A percentile compares a stretch with the other conserved stretches of the same genome.
Conservation (phyloP, 2,113 vertebrate genomes). For the Chloropsis hardwickii region DNA sequence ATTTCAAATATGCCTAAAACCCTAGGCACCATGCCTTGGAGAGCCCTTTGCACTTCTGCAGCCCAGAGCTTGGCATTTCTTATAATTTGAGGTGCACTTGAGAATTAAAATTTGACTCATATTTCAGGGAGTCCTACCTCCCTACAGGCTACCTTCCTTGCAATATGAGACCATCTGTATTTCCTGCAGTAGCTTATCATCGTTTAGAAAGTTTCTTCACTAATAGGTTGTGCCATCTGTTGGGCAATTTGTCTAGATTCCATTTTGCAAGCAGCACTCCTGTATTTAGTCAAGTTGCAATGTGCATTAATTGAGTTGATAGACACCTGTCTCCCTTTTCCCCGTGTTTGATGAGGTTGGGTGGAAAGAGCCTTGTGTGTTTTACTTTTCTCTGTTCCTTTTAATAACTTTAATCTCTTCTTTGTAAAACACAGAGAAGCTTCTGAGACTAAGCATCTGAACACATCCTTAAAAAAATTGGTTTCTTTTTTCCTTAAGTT, state of each 20-base stretch:
- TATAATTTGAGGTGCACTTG: not conserved
- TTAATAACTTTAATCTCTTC: not conserved
- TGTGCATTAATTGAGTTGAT: not conserved
- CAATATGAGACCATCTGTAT: not conserved
- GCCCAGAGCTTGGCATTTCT: not conserved
- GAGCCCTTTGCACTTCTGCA: not conserved
- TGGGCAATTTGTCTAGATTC: slow-evolving; percentile 27
- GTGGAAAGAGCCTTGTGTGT: not conserved
- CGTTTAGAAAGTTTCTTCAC: slow-evolving; percentile 1
- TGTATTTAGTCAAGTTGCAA: not conserved
- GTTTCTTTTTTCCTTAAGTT: not conserved
- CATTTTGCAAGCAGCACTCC: not conserved
- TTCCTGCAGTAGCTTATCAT: not conserved
- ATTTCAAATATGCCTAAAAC: not conserved
- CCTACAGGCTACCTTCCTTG: not conserved
- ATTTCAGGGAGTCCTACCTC: not conserved
- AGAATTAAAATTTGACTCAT: not conserved
- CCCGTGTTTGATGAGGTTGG: not conserved
- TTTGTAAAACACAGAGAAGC: not conserved
- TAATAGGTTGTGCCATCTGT: slow-evolving; percentile 51
- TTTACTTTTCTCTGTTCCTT: not conserved
- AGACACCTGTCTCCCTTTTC: not conserved
- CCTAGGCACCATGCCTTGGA: not conserved
- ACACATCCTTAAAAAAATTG: not conserved
- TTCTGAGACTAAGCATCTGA: not conserved